These are phyloP conservation scores for Melopsittacus undulatus DNA, from an alignment of 2,797 vertebrate species.

Conservation along the genomic window DNA sequence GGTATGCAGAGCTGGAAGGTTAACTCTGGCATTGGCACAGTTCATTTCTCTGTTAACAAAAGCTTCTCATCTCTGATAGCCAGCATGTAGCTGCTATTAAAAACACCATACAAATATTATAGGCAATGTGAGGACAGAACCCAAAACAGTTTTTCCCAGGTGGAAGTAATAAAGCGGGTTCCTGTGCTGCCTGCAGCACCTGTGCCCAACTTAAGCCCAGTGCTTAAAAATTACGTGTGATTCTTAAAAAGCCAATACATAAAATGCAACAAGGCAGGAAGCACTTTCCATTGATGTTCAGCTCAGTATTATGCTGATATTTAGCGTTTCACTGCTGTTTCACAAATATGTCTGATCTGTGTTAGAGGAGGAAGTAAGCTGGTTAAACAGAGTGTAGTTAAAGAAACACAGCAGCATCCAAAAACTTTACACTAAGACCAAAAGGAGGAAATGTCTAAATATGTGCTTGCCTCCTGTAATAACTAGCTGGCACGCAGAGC, in stretches of 20 bases:
- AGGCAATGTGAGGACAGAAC: background rate
- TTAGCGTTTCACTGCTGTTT: background rate
- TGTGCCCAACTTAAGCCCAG: background rate
- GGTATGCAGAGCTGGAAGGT: background rate
- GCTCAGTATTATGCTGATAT: background rate
- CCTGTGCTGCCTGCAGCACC: background rate
- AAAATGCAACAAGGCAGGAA: background rate
- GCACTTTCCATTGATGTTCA: background rate
- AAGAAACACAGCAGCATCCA: background rate
- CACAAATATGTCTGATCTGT: background rate
- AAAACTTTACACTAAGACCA: background rate
- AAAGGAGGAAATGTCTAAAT: background rate
- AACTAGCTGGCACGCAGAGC: background rate
- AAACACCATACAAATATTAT: background rate
- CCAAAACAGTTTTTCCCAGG: rapidly evolving
- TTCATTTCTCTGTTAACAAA: background rate
- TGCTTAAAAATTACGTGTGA: background rate
- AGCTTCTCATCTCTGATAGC: background rate
- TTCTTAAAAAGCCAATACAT: background rate
- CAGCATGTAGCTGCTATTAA: background rate
- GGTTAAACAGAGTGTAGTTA: background rate
- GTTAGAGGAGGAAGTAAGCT: background rate
- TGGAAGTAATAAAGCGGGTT: background rate
- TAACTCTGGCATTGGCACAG: background rate
- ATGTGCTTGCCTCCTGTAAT: background rate